Evolutionary conservation across 2,888 invertebrate genomes (phyloP).

Genomic region (Clistopyga incitator): DNA sequence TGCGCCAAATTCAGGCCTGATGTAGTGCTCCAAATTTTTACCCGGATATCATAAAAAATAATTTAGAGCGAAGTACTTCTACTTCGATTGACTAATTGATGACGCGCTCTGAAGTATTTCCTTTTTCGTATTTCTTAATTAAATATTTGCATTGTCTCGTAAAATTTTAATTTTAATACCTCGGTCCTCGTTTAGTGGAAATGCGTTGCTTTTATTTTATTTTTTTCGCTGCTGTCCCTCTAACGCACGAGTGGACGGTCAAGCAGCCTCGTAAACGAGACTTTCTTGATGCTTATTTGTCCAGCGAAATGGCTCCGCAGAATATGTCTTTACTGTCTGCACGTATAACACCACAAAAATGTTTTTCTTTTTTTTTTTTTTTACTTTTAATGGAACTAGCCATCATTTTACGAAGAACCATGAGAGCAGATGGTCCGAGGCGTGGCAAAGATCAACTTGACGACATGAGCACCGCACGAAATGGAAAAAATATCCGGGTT

Average conservation of each 20-base stretch:
- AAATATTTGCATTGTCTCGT: not conserved
- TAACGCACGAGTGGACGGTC: not conserved
- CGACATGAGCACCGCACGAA: not conserved
- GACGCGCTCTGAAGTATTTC: not conserved
- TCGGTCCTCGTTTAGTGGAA: no score
- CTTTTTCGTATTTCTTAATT: not conserved
- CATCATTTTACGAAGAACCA: not conserved
- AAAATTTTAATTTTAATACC: not conserved
- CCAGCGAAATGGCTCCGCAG: not conserved
- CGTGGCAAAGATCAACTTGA: not conserved
- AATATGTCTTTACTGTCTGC: slow-evolving; percentile 8
- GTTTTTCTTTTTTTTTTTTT: slow-evolving; percentile 2
- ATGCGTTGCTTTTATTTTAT: not conserved
- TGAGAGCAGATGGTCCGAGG: not conserved
- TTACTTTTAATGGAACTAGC: slow-evolving; percentile 3
- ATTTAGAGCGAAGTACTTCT: not conserved
- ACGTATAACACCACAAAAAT: not conserved
- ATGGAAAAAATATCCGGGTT: slow-evolving; percentile 6
- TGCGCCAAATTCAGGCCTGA: no score
- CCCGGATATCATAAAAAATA: not conserved
- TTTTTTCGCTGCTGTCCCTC: not conserved
- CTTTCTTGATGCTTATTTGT: slow-evolving; percentile 3
- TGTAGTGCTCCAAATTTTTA: no score
- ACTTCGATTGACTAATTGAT: not conserved
- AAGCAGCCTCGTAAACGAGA: slow-evolving; percentile 10